These are phyloP conservation scores for Dendroctonus valens DNA, from an alignment of 1,140 invertebrate genomes.

Conservation along the genomic window DNA sequence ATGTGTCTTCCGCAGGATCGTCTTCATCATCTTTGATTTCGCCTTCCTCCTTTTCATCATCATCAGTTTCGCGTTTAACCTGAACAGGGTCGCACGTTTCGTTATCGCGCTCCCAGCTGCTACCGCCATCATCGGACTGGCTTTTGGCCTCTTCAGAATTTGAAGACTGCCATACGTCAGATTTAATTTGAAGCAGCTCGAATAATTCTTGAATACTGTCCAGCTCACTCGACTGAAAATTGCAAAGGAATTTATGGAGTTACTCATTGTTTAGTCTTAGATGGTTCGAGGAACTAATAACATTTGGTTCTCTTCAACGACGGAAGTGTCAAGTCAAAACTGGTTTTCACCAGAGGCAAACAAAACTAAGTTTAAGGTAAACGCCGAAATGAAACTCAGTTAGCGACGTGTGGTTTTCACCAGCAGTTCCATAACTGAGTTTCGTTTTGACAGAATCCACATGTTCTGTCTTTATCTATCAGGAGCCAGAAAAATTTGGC, in stretches of 20 bases:
- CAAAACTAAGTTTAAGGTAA: too few relatives aligned
- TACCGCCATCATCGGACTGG: slow-evolving; percentile 55
- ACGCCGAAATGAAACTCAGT: too few relatives aligned
- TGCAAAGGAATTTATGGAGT: slow-evolving; percentile 22
- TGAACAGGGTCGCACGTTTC: slow-evolving; percentile 57
- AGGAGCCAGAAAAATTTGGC: too few relatives aligned
- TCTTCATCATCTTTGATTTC: slow-evolving; percentile 48
- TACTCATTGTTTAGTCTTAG: too few relatives aligned
- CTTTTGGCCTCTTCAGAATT: slow-evolving; percentile 52
- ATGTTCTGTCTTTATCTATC: too few relatives aligned
- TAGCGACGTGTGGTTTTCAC: too few relatives aligned
- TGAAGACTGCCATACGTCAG: slow-evolving; percentile 67
- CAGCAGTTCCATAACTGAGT: too few relatives aligned
- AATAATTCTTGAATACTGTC: slow-evolving; percentile 77
- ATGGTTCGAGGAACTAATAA: too few relatives aligned
- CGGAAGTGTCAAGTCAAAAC: too few relatives aligned
- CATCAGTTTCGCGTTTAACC: slow-evolving; percentile 60
- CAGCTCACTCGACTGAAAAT: slow-evolving; percentile 73
- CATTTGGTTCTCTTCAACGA: too few relatives aligned
- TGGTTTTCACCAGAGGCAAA: too few relatives aligned
- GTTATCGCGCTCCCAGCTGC: slow-evolving; percentile 59
- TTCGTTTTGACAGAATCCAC: neutral
- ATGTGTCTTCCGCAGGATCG: slow-evolving; percentile 37
- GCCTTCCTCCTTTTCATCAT: slow-evolving; percentile 49
- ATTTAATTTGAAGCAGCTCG: slow-evolving; percentile 78